phyloP scores from a whole-genome alignment of 2,113 vertebrate genomes.

The Pelecanus crispus region DNA sequence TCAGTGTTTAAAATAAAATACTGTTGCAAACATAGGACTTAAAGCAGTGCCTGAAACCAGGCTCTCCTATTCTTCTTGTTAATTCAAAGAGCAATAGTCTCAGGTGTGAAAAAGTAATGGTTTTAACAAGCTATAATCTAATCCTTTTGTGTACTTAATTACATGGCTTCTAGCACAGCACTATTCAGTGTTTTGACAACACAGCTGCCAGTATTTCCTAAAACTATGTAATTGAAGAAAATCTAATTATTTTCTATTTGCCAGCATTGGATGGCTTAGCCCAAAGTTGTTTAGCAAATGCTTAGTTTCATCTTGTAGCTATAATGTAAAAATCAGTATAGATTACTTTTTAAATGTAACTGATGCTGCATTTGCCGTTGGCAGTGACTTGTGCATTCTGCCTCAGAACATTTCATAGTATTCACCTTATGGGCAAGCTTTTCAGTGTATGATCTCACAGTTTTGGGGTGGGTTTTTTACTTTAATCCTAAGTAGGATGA shows the following conservation, averaged over 20 bases:
- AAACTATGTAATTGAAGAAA: not conserved
- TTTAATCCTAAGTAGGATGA: not conserved
- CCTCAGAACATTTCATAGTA: not conserved
- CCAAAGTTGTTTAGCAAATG: not conserved
- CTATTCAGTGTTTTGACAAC: not conserved
- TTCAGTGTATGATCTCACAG: not conserved
- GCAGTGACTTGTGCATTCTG: not conserved
- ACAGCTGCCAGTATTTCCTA: not conserved
- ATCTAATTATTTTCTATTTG: not conserved
- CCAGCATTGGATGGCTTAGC: not conserved
- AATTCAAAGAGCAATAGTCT: not conserved
- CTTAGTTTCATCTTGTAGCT: not conserved
- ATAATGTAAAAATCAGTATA: not conserved
- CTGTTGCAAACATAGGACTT: not conserved
- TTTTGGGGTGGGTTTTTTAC: not conserved
- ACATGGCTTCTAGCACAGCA: not conserved
- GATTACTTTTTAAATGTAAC: not conserved
- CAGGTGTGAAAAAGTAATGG: not conserved
- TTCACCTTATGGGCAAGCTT: not conserved
- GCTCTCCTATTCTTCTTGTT: not conserved
- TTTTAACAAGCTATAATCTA: not conserved
- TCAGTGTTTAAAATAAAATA: not conserved
- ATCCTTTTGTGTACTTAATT: not conserved
- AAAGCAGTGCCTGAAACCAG: not conserved
- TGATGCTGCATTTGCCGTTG: not conserved